Evolutionary conservation across 2,797 vertebrate genomes (phyloP), one percentile per base, ranked within the genome.

Genomic region (Esox lucius): DNA sequence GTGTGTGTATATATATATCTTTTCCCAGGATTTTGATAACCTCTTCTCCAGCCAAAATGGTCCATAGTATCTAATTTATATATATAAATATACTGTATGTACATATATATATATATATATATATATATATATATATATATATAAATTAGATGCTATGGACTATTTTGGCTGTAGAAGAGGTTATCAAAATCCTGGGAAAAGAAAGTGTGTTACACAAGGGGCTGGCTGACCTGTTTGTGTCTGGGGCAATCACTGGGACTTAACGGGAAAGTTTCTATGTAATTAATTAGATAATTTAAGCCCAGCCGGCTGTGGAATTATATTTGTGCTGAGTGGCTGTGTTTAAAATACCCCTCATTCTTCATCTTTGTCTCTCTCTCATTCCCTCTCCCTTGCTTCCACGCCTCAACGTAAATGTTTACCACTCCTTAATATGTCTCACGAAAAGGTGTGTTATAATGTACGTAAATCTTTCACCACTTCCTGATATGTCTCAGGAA

Each of bases 211-310:
- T 74, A 0, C 42, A 66, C 64, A 8, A 19, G 84, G 80, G 67
- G 39, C 33, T 4, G 73, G 15, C 16, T 83, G 87, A 88, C 87
- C 84, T 82, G 80, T 72, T 86, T 87, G 83, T 83, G 84, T 90
- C 83, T 70, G 42, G 9, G 71, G 72, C 35, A 16, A 86, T 85
- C 83, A 78, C 70, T 53, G 67, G 70, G 78, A 71, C 68, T 78
- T 66, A 74, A 33, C 66, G 6, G 17, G 74, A 83, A 73, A 81
- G 49, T 33, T 1, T 61, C 4, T 5, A 74, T 73, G 4, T 2
- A 62, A 39, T 46, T 26, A 11, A 7, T 42, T 49, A 8, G 22
- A 16, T 69, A 7, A 61, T 61, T 15, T 48, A 24, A 69, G 42
- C 22, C 68, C 68, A 68, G 67, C 19, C 15, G n/a, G 67, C 22